Percentiles rank a stretch among this genome's conserved stretches.
These are phyloP conservation scores for Magallana ariakensis DNA, from an alignment of 1,140 invertebrate genomes.

Conservation along the genomic window DNA sequence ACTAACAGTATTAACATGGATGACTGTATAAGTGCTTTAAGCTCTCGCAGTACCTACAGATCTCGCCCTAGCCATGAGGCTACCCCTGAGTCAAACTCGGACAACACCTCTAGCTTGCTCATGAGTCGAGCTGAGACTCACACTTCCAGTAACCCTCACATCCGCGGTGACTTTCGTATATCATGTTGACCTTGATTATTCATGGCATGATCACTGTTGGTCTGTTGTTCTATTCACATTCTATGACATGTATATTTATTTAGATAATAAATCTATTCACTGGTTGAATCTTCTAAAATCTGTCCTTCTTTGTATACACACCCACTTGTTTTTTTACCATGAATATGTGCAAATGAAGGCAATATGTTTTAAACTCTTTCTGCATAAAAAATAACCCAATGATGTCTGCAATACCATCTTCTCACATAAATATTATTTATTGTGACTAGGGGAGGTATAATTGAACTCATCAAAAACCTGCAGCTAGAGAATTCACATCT, in stretches of 20 bases:
- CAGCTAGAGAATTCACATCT: too few relatives aligned
- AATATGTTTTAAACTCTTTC: too few relatives aligned
- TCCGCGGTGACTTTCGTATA: constrained; percentile 37
- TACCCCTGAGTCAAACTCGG: constrained; percentile 41
- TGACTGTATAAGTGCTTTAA: constrained; percentile 20
- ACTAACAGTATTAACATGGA: constrained; percentile 31
- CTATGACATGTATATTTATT: constrained; percentile 35
- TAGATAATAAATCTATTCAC: constrained; percentile 32
- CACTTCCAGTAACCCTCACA: constrained; percentile 35
- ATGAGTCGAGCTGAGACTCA: constrained; percentile 23
- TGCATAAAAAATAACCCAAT: too few relatives aligned
- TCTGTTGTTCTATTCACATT: neutral
- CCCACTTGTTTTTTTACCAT: too few relatives aligned
- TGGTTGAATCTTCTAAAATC: neutral
- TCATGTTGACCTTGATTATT: constrained; percentile 3
- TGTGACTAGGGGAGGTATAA: too few relatives aligned
- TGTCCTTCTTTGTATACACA: too few relatives aligned
- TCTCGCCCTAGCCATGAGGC: constrained; percentile 35
- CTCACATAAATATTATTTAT: too few relatives aligned
- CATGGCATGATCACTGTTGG: neutral
- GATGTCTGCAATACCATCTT: too few relatives aligned
- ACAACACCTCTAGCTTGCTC: constrained; percentile 19
- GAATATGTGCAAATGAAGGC: too few relatives aligned
- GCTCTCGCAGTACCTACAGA: constrained; percentile 17
- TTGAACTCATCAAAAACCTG: too few relatives aligned